These are phyloP conservation scores for Origma solitaria DNA, from an alignment of 2,113 vertebrate species.

Conservation along the genomic window DNA sequence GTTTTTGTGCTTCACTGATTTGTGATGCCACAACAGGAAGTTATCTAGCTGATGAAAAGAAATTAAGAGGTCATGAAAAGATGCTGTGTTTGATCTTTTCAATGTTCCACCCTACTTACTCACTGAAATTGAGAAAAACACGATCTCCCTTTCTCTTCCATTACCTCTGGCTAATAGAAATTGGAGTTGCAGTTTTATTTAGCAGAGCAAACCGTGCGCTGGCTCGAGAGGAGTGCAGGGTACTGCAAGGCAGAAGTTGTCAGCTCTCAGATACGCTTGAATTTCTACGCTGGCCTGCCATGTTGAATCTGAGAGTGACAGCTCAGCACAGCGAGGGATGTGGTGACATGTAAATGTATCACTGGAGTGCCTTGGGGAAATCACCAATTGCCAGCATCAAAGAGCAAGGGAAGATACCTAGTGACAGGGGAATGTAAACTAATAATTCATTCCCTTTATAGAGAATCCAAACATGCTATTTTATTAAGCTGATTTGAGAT, in stretches of 20 bases:
- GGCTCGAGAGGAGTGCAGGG: neutral
- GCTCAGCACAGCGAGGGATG: neutral
- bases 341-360: constrained; percentile 14
- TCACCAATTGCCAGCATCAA: constrained; percentile 52
- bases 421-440: constrained; percentile 52
- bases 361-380: constrained; percentile 19
- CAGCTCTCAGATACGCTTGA: neutral
- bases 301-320: neutral
- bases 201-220: neutral
- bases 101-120: neutral
- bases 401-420: constrained; percentile 1
- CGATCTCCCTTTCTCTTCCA: neutral
- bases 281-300: neutral
- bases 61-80: neutral
- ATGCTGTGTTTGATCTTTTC: neutral
- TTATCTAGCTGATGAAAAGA: neutral
- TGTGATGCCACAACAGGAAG: neutral
- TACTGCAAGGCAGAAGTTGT: neutral
- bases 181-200: neutral
- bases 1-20: neutral
- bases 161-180: neutral
- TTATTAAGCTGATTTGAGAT: constrained; percentile 23
- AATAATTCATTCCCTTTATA: constrained; percentile 61
- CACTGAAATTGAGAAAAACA: neutral
- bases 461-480: constrained; percentile 36